Evolutionary conservation across 1,140 invertebrate species (phyloP).

Genomic region (Zaprionus tsacasi): DNA sequence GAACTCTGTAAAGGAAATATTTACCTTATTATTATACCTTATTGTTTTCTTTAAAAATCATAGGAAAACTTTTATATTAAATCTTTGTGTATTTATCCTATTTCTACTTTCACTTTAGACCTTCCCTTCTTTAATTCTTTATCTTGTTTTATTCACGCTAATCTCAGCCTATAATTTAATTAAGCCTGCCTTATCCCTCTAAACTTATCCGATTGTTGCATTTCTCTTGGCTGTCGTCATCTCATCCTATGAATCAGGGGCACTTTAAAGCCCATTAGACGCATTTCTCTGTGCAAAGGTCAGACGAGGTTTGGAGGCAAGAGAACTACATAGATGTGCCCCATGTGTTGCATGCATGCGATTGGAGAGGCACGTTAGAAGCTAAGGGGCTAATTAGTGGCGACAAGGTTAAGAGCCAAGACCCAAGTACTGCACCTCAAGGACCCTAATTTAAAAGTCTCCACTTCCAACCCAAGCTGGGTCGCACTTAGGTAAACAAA

Average conservation of each 20-base stretch:
- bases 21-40: too few species aligned
- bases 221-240: slow-evolving; percentile 11
- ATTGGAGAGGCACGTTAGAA: slow-evolving; percentile 53
- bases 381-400: slow-evolving; percentile 67
- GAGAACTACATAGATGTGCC: slow-evolving; percentile 20
- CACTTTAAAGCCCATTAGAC: slow-evolving; percentile 46
- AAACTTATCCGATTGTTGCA: slow-evolving; percentile 1
- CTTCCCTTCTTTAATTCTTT: too few species aligned
- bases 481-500: slow-evolving; percentile 46
- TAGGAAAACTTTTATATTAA: too few species aligned
- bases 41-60: too few species aligned
- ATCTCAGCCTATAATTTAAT: not conserved
- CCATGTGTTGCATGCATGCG: slow-evolving; percentile 48
- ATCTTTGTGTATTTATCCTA: too few species aligned
- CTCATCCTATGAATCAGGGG: not conserved
- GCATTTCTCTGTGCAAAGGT: slow-evolving; percentile 61
- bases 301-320: slow-evolving; percentile 25
- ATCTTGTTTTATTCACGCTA: too few species aligned
- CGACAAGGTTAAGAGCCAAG: slow-evolving; percentile 72
- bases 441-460: slow-evolving; percentile 27
- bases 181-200: not conserved
- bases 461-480: not conserved
- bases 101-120: too few species aligned
- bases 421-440: slow-evolving; percentile 47
- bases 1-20: not conserved